Base-by-base conservation (phyloP, 2,888 invertebrate species). In the Lycocerus yunnanus region DNA sequence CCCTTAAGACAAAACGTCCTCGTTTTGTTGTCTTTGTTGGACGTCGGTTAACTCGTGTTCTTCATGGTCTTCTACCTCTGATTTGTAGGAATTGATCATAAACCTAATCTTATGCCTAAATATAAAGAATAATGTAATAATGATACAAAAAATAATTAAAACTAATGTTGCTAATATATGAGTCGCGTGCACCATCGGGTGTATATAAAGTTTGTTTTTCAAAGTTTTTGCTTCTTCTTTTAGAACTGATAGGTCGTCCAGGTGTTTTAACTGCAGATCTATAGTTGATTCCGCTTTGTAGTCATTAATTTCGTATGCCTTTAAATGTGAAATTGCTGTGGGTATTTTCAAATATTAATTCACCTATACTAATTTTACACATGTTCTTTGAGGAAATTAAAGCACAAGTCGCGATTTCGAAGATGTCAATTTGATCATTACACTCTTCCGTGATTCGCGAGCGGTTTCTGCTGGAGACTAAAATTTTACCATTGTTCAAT, bases 101-200 rank as follows among this genome's bases (percentile, higher is more conserved):
- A 20, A 6, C 6, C 6, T 20, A 6, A 20, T 20, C 6, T 20
- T 20, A 20, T 6, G 3, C 6, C 20, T 20, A 20, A 20, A 20
- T 6, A 20, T 6, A 20, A 20, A 20, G 6, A 3, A 20, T 20
- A 20, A 1, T 6, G 6, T 6, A 6, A 6, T 6, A 20, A 20
- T 18, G 18, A 20, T 6, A 20, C 20, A 20, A 6, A 20, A 20
- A 6, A 20, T 6, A 20, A 20, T 20, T 20, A 20, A 20, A 6
- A 20, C 3, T 20, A 20, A 20, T 20, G 20, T 20, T 6, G 6
- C 6, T 5, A 20, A 6, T 6, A 20, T 1, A 20, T 20, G 20
- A 6, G 1, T 20, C 1, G 6, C 20, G 6, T 20, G 67, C 79
- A 83, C 65, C 79, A 80, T 0, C 1, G 74, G 61, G 20, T 75